These are phyloP conservation scores for Aphelenchoides besseyi DNA, from an alignment of 1,140 invertebrate genomes.

Conservation along the genomic window DNA sequence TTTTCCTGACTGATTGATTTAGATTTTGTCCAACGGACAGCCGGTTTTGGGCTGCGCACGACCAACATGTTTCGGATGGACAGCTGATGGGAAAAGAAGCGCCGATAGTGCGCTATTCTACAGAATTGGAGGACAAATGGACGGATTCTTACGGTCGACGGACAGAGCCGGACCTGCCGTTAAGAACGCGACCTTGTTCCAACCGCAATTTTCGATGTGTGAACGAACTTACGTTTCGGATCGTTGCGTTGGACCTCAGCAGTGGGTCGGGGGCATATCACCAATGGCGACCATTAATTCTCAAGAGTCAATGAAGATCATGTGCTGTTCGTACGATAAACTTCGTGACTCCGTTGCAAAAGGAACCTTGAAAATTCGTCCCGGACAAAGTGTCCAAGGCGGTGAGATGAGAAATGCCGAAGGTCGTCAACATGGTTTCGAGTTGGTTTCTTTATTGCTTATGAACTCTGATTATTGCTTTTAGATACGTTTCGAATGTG, in stretches of 20 bases:
- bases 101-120: conserved; percentile 50
- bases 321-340: conserved; percentile 49
- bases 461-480: no score
- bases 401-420: conserved; percentile 46
- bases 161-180: conserved; percentile 32
- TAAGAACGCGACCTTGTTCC: conserved; percentile 34
- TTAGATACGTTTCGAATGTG: conserved; percentile 48
- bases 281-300: conserved; percentile 13
- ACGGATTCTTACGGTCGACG: conserved; percentile 28
- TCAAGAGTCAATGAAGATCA: conserved; percentile 23
- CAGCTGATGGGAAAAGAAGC: conserved; percentile 34
- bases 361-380: conserved; percentile 39
- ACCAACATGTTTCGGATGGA: conserved; percentile 59
- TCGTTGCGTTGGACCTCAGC: conserved; percentile 34
- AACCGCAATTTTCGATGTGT: conserved; percentile 42
- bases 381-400: conserved; percentile 51
- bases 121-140: conserved; percentile 11
- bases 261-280: conserved; percentile 55
- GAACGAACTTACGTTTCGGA: conserved; percentile 29
- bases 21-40: conserved; percentile 54
- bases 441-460: no score
- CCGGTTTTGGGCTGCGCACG: conserved; percentile 57
- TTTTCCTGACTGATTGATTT: conserved; percentile 18
- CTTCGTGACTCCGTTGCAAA: conserved; percentile 32
- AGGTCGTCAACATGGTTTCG: conserved; percentile 48